A percentile compares a stretch with the other conserved stretches of the same genome.
These are phyloP conservation scores for Cacoxenus indagator DNA, from an alignment of 2,888 invertebrate species.

Conservation along the genomic window DNA sequence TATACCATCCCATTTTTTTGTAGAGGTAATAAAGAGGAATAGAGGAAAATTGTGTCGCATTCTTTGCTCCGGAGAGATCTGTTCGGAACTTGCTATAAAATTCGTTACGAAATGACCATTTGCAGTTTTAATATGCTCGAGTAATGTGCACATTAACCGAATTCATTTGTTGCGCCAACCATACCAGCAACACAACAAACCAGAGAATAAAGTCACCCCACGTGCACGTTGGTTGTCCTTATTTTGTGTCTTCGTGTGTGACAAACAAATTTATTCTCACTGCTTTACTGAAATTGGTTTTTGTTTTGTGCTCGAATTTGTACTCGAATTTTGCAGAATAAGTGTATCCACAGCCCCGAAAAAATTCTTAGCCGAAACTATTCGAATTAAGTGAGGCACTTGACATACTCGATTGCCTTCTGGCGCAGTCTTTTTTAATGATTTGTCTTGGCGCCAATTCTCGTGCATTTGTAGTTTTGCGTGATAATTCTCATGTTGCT, in stretches of 20 bases:
- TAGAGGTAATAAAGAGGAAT: not conserved
- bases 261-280: constrained; percentile 61
- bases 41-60: not conserved
- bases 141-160: constrained; percentile 67
- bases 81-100: constrained; percentile 55
- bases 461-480: not conserved
- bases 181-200: constrained; percentile 26
- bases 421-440: constrained; percentile 62
- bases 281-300: constrained; percentile 64
- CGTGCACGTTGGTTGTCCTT: not conserved
- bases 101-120: constrained; percentile 60
- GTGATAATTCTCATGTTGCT: constrained; percentile 46
- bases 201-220: not conserved
- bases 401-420: constrained; percentile 46
- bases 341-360: not conserved
- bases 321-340: constrained; percentile 21
- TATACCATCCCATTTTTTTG: too few species aligned
- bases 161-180: constrained; percentile 59
- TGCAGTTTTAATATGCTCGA: constrained; percentile 66
- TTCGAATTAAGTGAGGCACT: constrained; percentile 6
- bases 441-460: constrained; percentile 43
- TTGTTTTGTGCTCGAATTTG: too few species aligned
- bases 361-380: constrained; percentile 19
- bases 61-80: constrained; percentile 23
- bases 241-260: constrained; percentile 33